phyloP scores from a whole-genome alignment of 1,140 invertebrate species.

The Drosophila nikananu region DNA sequence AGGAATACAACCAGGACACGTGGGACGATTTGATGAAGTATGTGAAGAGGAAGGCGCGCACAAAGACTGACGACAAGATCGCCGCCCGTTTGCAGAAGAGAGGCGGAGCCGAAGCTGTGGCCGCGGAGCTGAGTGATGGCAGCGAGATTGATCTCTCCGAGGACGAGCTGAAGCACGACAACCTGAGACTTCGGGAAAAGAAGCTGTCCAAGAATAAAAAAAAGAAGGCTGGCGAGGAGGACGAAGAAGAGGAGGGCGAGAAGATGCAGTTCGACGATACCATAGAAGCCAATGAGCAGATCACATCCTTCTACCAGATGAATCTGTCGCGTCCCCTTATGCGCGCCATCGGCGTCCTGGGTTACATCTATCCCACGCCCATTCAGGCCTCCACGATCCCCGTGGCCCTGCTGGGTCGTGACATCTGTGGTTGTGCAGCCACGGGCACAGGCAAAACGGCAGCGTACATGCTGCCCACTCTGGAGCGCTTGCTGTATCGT shows the following conservation, averaged over 20 bases:
- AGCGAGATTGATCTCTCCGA: slow-evolving; percentile 87
- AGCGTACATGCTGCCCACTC: slow-evolving; percentile 98
- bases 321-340: slow-evolving; percentile 95
- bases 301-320: slow-evolving; percentile 95
- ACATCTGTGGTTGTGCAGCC: slow-evolving; percentile 87
- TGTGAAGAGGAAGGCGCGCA: slow-evolving; percentile 92
- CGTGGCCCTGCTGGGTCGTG: slow-evolving; percentile 92
- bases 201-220: slow-evolving; percentile 87
- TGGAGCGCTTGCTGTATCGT: slow-evolving; percentile 96
- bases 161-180: slow-evolving; percentile 90
- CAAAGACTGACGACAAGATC: slow-evolving; percentile 94
- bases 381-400: slow-evolving; percentile 98
- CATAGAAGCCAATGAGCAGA: slow-evolving; percentile 88
- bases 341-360: slow-evolving; percentile 94
- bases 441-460: slow-evolving; percentile 99
- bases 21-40: slow-evolving; percentile 95
- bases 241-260: slow-evolving; percentile 86
- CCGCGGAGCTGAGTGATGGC: slow-evolving; percentile 73
- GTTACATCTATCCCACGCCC: slow-evolving; percentile 97
- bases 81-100: slow-evolving; percentile 85
- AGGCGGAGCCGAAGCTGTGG: slow-evolving; percentile 86
- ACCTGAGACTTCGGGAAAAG: slow-evolving; percentile 87
- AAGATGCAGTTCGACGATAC: slow-evolving; percentile 92
- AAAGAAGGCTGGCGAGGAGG: slow-evolving; percentile 85
- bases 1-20: slow-evolving; percentile 93